Conservation (phyloP, 2,113 vertebrate genomes). For the Apus apus region DNA sequence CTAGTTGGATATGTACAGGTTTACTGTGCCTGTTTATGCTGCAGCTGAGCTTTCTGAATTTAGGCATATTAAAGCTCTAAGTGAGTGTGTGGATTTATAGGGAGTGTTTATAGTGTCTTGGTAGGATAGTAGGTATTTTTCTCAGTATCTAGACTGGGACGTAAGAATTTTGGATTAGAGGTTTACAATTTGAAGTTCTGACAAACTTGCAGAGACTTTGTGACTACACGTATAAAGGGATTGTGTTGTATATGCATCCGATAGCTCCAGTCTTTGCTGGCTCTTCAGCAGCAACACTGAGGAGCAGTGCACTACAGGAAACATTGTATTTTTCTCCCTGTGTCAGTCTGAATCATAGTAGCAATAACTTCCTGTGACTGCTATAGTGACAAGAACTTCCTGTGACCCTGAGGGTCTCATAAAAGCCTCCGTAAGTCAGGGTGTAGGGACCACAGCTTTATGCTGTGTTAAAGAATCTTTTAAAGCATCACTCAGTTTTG, state of each 20-base stretch:
- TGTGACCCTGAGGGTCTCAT: not conserved
- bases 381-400: not conserved
- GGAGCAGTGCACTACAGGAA: not conserved
- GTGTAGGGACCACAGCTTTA: not conserved
- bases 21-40: not conserved
- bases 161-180: not conserved
- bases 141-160: not conserved
- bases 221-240: rapidly evolving
- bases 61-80: not conserved
- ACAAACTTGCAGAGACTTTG: not conserved
- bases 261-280: not conserved
- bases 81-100: not conserved
- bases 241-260: not conserved
- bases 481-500: not conserved
- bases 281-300: not conserved
- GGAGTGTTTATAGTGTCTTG: not conserved
- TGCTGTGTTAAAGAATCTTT: not conserved
- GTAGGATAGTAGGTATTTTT: not conserved
- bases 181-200: not conserved
- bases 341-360: not conserved
- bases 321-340: not conserved
- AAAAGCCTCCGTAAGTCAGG: not conserved
- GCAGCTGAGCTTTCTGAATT: not conserved
- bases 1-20: not conserved
- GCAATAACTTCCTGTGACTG: not conserved